A percentile compares a stretch with the other conserved stretches of the same genome.
Conservation (phyloP, 92 coral and sea anemone genomes). For the Paramuricea clavata region DNA sequence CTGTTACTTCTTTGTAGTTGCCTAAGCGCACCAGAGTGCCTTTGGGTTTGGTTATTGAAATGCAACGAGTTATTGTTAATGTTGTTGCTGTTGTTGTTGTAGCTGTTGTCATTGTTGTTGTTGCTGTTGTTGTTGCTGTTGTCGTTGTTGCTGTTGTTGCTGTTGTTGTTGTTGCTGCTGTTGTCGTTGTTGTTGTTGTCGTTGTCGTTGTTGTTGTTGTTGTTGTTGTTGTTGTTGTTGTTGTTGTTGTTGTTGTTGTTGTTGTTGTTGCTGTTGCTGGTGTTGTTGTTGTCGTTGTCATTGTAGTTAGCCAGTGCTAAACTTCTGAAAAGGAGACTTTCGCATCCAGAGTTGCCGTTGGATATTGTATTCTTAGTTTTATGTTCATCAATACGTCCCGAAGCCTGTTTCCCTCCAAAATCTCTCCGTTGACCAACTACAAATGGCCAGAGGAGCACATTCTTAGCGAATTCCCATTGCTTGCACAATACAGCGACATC, state of each 20-base stretch:
- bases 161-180: slow-evolving; percentile 2
- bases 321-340: no score
- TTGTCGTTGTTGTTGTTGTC: slow-evolving; percentile 13
- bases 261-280: background rate
- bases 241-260: slow-evolving; percentile 2
- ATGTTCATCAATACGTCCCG: no score
- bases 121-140: background rate
- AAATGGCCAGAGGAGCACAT: background rate
- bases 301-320: no score
- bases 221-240: slow-evolving; percentile 11
- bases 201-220: slow-evolving; percentile 16
- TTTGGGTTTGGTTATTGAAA: no score
- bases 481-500: slow-evolving; percentile 6
- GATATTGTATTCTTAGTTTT: no score
- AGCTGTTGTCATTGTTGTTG: slow-evolving; percentile 15
- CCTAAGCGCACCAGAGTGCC: no score
- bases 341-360: no score
- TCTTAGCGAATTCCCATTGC: background rate
- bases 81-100: background rate
- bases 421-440: background rate
- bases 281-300: background rate
- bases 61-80: background rate
- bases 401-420: no score
- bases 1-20: background rate
- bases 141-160: background rate